Evolutionary conservation across 1,140 invertebrate genomes (phyloP).

Genomic region (Trinorchestia longiramus): DNA sequence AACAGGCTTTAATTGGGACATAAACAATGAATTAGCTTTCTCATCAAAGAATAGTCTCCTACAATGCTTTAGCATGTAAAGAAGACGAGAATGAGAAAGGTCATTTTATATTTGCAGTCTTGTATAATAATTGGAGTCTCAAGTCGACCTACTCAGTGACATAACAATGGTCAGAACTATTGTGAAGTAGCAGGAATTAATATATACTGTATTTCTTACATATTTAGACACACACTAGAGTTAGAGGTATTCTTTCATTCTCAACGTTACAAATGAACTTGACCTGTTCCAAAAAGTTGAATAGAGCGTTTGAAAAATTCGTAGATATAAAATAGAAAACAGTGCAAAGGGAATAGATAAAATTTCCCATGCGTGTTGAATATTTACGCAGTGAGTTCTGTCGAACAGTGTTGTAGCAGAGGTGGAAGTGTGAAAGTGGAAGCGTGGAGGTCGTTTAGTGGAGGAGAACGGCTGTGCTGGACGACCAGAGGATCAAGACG

Average conservation of each 20-base stretch:
- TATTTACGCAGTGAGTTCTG: background rate
- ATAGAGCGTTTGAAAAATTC: background rate
- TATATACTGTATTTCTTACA: background rate
- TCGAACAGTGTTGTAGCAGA: background rate
- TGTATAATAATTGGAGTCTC: too few relatives aligned
- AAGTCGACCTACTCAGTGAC: too few relatives aligned
- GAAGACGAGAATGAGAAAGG: too few relatives aligned
- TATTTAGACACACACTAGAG: background rate
- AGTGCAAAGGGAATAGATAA: background rate
- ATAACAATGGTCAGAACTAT: too few relatives aligned
- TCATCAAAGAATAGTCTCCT: too few relatives aligned
- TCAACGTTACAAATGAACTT: background rate
- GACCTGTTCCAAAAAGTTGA: background rate
- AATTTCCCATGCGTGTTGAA: background rate
- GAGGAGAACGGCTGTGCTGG: background rate
- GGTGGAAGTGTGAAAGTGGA: background rate
- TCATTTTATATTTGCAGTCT: too few relatives aligned
- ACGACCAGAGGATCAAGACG: constrained; percentile 35
- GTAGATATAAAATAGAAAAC: background rate
- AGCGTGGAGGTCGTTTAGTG: background rate
- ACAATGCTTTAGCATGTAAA: too few relatives aligned
- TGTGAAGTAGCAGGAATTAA: background rate
- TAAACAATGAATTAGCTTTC: too few relatives aligned
- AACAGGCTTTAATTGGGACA: too few relatives aligned
- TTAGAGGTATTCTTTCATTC: background rate